These are phyloP conservation scores for Apamea monoglypha DNA, from an alignment of 2,888 invertebrate species.

Conservation along the genomic window DNA sequence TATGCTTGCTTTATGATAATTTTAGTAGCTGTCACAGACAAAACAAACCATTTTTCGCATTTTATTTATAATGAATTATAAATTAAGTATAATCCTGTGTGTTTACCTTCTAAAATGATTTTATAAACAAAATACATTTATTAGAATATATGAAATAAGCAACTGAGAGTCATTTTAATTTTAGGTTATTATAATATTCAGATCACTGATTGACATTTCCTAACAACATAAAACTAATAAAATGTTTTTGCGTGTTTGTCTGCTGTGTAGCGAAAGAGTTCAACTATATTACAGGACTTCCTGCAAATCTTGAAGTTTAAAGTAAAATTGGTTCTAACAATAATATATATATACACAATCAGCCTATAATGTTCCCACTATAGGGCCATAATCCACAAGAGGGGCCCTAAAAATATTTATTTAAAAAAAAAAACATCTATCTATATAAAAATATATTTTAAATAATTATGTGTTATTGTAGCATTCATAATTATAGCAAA, in stretches of 20 bases:
- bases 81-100: not conserved
- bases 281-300: not conserved
- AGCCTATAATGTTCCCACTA: too few relatives aligned
- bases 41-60: not conserved
- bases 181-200: conserved; percentile 14
- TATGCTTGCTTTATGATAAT: not conserved
- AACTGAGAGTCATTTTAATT: not conserved
- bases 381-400: too few relatives aligned
- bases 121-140: not conserved
- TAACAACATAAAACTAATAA: not conserved
- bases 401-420: too few relatives aligned
- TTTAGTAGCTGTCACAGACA: not conserved
- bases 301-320: not conserved
- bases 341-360: too few relatives aligned
- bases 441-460: not conserved
- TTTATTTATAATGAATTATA: not conserved
- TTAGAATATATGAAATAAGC: not conserved
- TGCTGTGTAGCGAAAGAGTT: conserved; percentile 14
- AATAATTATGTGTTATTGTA: not conserved
- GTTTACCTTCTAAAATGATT: not conserved
- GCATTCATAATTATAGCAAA: not conserved
- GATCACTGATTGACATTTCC: conserved; percentile 1
- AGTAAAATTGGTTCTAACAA: too few relatives aligned
- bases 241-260: conserved; percentile 7
- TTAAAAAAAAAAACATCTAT: not conserved